A percentile compares a stretch with the other conserved stretches of the same genome.
These are phyloP conservation scores for Limnephilus auricula DNA, from an alignment of 2,888 invertebrate species.

Conservation along the genomic window DNA sequence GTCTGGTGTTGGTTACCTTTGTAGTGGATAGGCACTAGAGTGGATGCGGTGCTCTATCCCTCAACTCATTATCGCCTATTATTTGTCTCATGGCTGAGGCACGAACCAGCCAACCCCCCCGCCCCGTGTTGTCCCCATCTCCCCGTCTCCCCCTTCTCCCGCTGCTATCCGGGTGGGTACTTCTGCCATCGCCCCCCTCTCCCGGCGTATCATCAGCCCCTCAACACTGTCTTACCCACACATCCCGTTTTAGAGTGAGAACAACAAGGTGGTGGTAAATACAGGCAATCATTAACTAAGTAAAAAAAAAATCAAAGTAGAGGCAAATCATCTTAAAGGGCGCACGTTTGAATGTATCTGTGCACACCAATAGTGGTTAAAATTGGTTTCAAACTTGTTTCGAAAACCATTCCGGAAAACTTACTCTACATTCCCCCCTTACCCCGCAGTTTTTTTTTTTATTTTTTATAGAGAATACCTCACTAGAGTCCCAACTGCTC, in stretches of 20 bases:
- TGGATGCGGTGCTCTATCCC: conserved; percentile 39
- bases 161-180: neutral
- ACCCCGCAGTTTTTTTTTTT: too few species aligned
- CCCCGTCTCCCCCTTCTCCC: neutral
- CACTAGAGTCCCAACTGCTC: too few species aligned
- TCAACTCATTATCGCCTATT: conserved; percentile 61
- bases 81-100: conserved; percentile 55
- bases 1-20: conserved; percentile 24
- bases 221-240: neutral
- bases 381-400: too few species aligned
- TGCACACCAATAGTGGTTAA: too few species aligned
- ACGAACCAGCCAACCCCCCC: neutral
- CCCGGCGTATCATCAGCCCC: neutral
- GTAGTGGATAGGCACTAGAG: conserved; percentile 13
- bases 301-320: too few species aligned
- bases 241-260: neutral
- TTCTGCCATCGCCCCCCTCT: neutral
- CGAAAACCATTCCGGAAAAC: too few species aligned
- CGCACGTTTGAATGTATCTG: too few species aligned
- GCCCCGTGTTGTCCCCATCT: neutral
- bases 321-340: too few species aligned
- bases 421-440: too few species aligned
- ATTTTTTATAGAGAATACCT: too few species aligned
- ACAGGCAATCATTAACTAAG: neutral
- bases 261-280: neutral